These are phyloP conservation scores for Stomatorhinus walkeri DNA, from an alignment of 2,797 vertebrate genomes.

Conservation along the genomic window DNA sequence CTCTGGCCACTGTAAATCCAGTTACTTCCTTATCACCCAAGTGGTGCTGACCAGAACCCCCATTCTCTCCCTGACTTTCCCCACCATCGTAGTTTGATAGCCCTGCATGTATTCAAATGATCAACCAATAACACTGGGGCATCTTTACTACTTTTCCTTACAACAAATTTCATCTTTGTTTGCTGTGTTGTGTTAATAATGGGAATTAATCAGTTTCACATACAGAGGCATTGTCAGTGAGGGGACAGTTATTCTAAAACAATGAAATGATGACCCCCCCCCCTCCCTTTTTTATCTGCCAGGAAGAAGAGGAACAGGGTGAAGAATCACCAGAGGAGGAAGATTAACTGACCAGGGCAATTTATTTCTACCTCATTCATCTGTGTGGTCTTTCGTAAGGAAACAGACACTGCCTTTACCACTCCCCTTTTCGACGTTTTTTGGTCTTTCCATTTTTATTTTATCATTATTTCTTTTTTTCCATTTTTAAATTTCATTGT, in stretches of 20 bases:
- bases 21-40: not conserved
- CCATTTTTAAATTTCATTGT: constrained; percentile 55
- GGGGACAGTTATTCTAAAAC: not conserved
- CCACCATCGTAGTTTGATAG: not conserved
- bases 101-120: not conserved
- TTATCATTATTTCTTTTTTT: constrained; percentile 32
- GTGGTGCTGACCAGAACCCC: not conserved
- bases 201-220: not conserved
- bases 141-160: not conserved
- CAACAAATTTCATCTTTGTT: not conserved
- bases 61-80: not conserved
- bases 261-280: not conserved
- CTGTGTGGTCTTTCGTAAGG: constrained; percentile 87
- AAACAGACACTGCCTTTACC: constrained; percentile 86
- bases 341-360: constrained; percentile 68
- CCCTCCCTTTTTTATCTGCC: not conserved
- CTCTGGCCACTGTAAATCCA: not conserved
- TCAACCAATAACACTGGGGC: not conserved
- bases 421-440: constrained; percentile 72
- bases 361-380: constrained; percentile 90
- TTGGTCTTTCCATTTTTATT: constrained; percentile 71
- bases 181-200: not conserved
- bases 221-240: not conserved
- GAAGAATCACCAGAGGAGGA: constrained; percentile 82
- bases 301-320: constrained; percentile 75